Base-by-base conservation (phyloP, 2,888 invertebrate species). In the Trichopoda pennipes region DNA sequence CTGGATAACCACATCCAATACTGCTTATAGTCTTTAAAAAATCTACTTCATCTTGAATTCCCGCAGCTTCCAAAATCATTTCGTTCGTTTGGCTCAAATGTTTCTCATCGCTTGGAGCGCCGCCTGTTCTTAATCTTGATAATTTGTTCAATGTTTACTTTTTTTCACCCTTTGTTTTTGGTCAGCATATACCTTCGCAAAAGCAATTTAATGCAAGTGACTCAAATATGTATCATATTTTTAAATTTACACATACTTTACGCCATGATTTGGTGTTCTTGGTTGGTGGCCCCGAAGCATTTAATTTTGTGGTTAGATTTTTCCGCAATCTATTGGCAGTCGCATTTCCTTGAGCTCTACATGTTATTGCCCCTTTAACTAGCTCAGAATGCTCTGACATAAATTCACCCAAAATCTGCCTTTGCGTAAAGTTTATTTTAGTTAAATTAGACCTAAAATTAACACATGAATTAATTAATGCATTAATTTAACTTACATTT, bases 21-120 rank as follows among this genome's bases (percentile, higher is more conserved):
- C 53, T 66, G 35, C 38, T 53, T 53, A 66, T 53, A 12, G 6
- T 12, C 38, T 35, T 38, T 12, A 53, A 19, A 14, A 53, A 53
- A 53, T 66, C 66, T 12, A 66, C 55, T 55, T 42, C 68, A 56
- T n/a, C n/a, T n/a, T n/a, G n/a, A n/a, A n/a, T n/a, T n/a, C n/a
- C n/a, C n/a, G n/a, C n/a, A n/a, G n/a, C n/a, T n/a, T n/a, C n/a
- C n/a, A n/a, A n/a, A n/a, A n/a, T n/a, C n/a, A n/a, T n/a, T n/a
- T n/a, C n/a, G n/a, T n/a, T n/a, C n/a, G n/a, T n/a, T n/a, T n/a
- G n/a, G n/a, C n/a, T n/a, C n/a, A n/a, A n/a, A n/a, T n/a, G n/a
- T n/a, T n/a, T n/a, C n/a, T n/a, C n/a, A n/a, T n/a, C n/a, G n/a
- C n/a, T n/a, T n/a, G n/a, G n/a, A n/a, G n/a, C n/a, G n/a, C n/a